Percentiles rank a stretch among this genome's conserved stretches.
These are phyloP conservation scores for Scomber colias DNA, from an alignment of 2,113 vertebrate genomes.

Conservation along the genomic window DNA sequence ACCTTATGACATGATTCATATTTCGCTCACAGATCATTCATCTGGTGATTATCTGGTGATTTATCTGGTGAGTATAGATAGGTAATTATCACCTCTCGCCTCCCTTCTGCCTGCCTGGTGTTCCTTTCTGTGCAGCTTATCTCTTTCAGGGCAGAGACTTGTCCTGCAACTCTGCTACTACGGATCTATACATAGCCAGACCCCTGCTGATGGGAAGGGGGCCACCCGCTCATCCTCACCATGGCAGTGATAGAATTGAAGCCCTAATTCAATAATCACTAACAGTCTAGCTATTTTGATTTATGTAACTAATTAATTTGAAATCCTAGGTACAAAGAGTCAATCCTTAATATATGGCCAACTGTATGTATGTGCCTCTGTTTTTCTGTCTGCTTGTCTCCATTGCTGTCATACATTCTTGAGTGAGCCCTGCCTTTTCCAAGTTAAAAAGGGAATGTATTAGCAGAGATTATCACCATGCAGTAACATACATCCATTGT, in stretches of 20 bases:
- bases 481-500: slow-evolving; percentile 7
- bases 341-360: not conserved
- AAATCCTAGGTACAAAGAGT: not conserved
- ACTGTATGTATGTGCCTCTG: not conserved
- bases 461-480: slow-evolving; percentile 24
- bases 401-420: not conserved
- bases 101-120: slow-evolving; percentile 31
- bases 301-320: slow-evolving; percentile 20
- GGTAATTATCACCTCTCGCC: slow-evolving; percentile 51
- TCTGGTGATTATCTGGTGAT: slow-evolving; percentile 33
- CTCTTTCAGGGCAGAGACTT: slow-evolving; percentile 14
- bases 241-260: slow-evolving; percentile 47
- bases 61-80: slow-evolving; percentile 27
- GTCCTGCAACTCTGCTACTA: slow-evolving; percentile 32
- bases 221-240: slow-evolving; percentile 16
- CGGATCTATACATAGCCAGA: slow-evolving; percentile 59
- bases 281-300: slow-evolving; percentile 8
- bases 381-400: not conserved
- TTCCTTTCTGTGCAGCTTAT: slow-evolving; percentile 10
- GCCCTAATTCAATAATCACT: slow-evolving; percentile 57
- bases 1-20: slow-evolving; percentile 23
- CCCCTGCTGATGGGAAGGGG: slow-evolving; percentile 19
- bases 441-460: slow-evolving; percentile 30
- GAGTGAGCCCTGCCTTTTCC: slow-evolving; percentile 4
- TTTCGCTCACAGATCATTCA: slow-evolving; percentile 26